Evolutionary conservation across 2,888 invertebrate genomes (phyloP), one percentile per base, ranked within the genome.

Genomic region (Napeogenes inachia): DNA sequence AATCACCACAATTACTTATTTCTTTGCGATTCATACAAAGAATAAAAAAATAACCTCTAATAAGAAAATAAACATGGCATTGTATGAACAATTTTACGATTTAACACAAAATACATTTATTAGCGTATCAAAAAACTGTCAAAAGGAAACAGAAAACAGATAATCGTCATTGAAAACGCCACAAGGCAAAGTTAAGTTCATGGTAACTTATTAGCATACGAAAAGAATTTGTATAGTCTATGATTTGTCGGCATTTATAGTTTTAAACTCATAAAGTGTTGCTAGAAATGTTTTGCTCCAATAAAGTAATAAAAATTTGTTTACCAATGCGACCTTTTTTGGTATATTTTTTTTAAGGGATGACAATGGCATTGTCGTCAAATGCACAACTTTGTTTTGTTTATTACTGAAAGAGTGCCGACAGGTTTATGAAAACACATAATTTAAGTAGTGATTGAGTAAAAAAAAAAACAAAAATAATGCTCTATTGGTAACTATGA

Each of bases 181-280:
- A 79, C 73, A 77, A 77, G 79, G 77, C 66, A 56, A 79, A 70
- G 81, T 75, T 71, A 77, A 80, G 85, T 88, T 87, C 87, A 81
- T 79, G 83, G 88, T 82, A 82, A 84, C 85, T 71, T 79, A 87
- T 89, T 89, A 81, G 80, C 87, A 89, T 89, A 81, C 80, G 82
- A 87, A 89, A 86, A 84, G 85, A 78, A 74, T 72, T 21, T 71
- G 71, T 76, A 73, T 79, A 78, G 76, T 70, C 85, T 85, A 87
- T 82, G 77, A 74, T 75, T 45, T 53, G 57, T 42, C 59, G 59
- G 54, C 50, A 56, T 61, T 33, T 30, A 45, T 61, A 56, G 30
- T 54, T 46, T 58, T 57, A 78, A 77, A 75, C 70, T 75, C 80
- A 74, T 84, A 84, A 85, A 85, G 56, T 60, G 55, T 55, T 54